Conservation (phyloP, 2,113 vertebrate genomes). For the Ptyas mucosa region DNA sequence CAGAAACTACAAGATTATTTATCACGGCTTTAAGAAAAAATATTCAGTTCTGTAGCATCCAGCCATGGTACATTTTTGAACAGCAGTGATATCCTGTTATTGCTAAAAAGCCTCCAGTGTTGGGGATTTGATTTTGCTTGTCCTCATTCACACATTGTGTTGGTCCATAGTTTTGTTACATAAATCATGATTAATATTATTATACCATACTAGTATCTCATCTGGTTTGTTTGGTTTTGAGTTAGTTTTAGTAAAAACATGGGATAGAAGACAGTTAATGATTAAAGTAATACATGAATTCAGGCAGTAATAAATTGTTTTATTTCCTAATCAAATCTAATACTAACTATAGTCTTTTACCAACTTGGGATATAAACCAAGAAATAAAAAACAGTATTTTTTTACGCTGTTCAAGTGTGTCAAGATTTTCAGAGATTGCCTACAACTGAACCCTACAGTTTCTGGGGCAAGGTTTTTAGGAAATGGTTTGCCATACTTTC, state of each 20-base stretch:
- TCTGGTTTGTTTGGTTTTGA: not conserved
- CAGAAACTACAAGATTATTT: not conserved
- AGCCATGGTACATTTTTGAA: not conserved
- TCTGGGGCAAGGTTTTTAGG: no score
- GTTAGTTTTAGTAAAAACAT: not conserved
- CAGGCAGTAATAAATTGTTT: not conserved
- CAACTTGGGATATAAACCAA: not conserved
- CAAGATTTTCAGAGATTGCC: no score
- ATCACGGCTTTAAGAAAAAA: not conserved
- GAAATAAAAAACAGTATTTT: not conserved
- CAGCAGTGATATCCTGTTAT: not conserved
- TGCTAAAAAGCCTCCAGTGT: not conserved
- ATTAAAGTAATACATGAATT: not conserved
- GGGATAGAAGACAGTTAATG: not conserved
- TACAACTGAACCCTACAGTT: no score
- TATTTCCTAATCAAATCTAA: not conserved
- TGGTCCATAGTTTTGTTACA: not conserved
- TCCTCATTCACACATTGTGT: not conserved
- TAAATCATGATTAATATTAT: not conserved
- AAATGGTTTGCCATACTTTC: no score
- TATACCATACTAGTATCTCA: not conserved
- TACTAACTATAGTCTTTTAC: not conserved
- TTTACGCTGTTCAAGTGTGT: no score
- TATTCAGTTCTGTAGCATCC: not conserved
- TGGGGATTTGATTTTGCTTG: not conserved